Evolutionary conservation across 1,140 invertebrate species (phyloP).

Genomic region (Trichonephila inaurata): DNA sequence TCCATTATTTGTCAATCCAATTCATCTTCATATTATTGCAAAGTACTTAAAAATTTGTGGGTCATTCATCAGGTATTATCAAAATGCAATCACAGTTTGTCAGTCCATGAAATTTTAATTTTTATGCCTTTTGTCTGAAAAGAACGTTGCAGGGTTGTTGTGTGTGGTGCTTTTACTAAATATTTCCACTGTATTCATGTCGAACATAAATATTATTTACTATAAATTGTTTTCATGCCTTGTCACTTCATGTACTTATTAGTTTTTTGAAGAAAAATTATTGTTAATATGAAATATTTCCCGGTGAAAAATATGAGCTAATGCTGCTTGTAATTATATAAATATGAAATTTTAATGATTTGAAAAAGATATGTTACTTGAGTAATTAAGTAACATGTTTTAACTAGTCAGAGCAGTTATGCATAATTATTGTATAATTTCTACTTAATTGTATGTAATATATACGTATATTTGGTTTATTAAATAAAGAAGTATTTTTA

Average conservation of each 20-base stretch:
- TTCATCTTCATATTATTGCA: constrained; percentile 65
- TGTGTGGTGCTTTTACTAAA: constrained; percentile 68
- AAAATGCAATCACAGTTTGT: constrained; percentile 22
- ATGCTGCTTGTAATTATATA: constrained; percentile 17
- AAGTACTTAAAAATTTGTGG: constrained; percentile 45
- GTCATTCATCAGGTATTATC: constrained; percentile 61
- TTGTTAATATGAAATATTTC: background rate
- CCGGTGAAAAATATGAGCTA: constrained; percentile 21
- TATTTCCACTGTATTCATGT: constrained; percentile 63
- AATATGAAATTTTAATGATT: constrained; percentile 22
- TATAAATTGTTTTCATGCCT: constrained; percentile 13
- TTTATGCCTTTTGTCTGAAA: constrained; percentile 36
- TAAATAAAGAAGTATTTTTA: background rate
- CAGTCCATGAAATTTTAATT: constrained; percentile 60
- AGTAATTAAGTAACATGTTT: constrained; percentile 22
- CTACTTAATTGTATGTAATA: constrained; percentile 74
- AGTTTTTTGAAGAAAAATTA: background rate
- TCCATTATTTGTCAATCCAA: constrained; percentile 52
- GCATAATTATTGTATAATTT: constrained; percentile 48
- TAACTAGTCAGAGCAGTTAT: constrained; percentile 64
- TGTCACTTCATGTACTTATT: constrained; percentile 7
- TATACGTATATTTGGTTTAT: constrained; percentile 23
- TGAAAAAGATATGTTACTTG: constrained; percentile 4
- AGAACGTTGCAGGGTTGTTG: constrained; percentile 62
- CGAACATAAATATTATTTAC: constrained; percentile 42